Evolutionary conservation across 2,113 vertebrate species (phyloP), one percentile per base, ranked within the genome.

Genomic region (Gobius niger): DNA sequence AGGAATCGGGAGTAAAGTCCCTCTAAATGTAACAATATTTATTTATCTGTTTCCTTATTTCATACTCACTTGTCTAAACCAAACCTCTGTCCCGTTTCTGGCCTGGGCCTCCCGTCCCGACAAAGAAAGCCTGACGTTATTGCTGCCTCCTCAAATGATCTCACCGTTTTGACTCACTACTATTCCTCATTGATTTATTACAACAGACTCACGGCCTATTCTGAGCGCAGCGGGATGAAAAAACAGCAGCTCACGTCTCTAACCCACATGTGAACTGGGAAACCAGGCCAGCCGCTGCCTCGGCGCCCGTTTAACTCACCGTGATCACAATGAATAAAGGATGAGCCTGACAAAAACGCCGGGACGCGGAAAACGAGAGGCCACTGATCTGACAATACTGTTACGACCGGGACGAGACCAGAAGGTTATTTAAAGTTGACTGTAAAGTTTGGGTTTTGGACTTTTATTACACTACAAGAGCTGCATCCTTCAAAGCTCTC

Each of bases 251-350:
- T 34, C 24, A 34, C 24, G 24, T 34, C 24, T 4, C 53, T 47
- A 54, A 67, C 51, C 51, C 46, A n/a, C 12, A 50, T 54, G 46
- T 34, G 42, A 44, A 69, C 16, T 0, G 1, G 19, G 41, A 54
- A 8, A n/a, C 24, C 41, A 9, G 24, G 16, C 52, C 68, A 62
- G 24, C 66, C 46, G 42, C 70, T 54, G 70, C 18, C 47, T 46
- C 56, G 57, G 34, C 15, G 61, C 57, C 53, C 19, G 9, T 7
- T 70, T 46, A 65, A 70, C 47, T 49, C 16, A 79, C 66, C 81
- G 69, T 12, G 51, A 85, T 73, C 59, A 46, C 9, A 67, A 68
- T 85, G 44, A 87, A 84, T 83, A 73, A 81, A 10, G 71, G 68
- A 88, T 83, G 76, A 84, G 69, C 18, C 53, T 57, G 60, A 76